These are phyloP conservation scores for Drosophila nigromelanica DNA, from an alignment of 1,140 invertebrate genomes.

Conservation along the genomic window DNA sequence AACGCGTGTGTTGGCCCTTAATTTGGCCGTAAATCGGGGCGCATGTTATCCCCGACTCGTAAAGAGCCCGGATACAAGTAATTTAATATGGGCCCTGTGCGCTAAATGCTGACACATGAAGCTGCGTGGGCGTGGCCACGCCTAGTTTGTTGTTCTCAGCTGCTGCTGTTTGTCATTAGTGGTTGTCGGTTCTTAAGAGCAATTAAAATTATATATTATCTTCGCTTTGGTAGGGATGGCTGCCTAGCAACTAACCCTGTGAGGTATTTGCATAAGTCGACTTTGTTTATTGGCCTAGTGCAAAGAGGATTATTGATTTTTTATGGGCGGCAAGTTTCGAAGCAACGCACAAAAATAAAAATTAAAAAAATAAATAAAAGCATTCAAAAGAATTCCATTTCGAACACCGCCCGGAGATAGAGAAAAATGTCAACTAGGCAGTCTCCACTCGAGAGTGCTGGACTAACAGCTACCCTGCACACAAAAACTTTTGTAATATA, in stretches of 20 bases:
- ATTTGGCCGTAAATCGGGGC: conserved; percentile 50
- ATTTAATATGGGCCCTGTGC: conserved; percentile 65
- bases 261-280: conserved; percentile 54
- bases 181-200: conserved; percentile 45
- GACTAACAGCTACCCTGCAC: neutral
- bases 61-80: conserved; percentile 44
- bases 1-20: conserved; percentile 10
- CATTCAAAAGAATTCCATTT: conserved; percentile 43
- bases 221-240: conserved; percentile 30
- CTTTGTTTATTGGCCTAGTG: conserved; percentile 56
- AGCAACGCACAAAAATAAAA: conserved; percentile 28
- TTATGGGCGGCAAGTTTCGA: conserved; percentile 36
- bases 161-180: conserved; percentile 51
- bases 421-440: conserved; percentile 60
- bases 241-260: conserved; percentile 2
- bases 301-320: conserved; percentile 77
- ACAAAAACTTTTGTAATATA: neutral
- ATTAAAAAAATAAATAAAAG: conserved; percentile 21
- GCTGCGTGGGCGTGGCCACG: conserved; percentile 20
- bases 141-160: neutral
- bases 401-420: conserved; percentile 42
- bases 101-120: conserved; percentile 35
- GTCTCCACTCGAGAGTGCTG: conserved; percentile 2
- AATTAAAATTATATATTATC: conserved; percentile 71
- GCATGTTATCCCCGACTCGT: conserved; percentile 48